Base-by-base conservation (phyloP, 2,797 vertebrate genomes). In the Lindbergichthys nudifrons region DNA sequence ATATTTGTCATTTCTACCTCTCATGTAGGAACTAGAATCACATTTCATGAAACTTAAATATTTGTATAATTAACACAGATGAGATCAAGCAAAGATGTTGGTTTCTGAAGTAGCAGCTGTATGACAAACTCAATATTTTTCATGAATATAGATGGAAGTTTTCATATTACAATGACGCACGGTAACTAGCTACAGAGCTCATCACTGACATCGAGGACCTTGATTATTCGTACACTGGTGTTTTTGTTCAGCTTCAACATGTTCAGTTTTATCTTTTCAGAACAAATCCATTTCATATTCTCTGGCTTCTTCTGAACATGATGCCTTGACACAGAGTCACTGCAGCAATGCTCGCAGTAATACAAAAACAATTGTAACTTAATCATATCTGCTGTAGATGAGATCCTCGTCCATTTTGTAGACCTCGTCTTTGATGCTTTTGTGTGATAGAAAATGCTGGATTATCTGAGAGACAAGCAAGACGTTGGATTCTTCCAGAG, bases 401-500 rank as follows among this genome's bases (percentile, higher is more conserved):
- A 70, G 21, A 59, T 50, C 12, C 0, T 72, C 13, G 14, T 65
- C 3, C 59, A 26, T 81, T 70, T 50, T 66, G 77, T 26, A 63
- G 4, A 70, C 8, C 32, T 52, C 47, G 2, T 75, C 43, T 87
- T 76, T 84, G 66, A 82, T 87, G 73, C 57, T 76, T 86, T 82
- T 91, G 83, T 88, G 21, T 85, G 84, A 30, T 84, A 99, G 98
- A 98, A 97, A 96, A 99, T 99, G 98, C 93, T 98, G 80, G 94
- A 96, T 91, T 98, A 97, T 84, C 94, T 99, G 81, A 96, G 94
- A 87, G 94, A 96, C 70, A 99, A 96, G 80, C 95, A 94, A 83
- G 97, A 98, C 3, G 96, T 98, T 58, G 96, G 96, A 32, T 99
- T 99, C 90, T 99, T 99, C 86, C 96, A 97, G 85, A 98, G 97